Evolutionary conservation across 2,797 vertebrate species (phyloP), one percentile per base, ranked within the genome.

Genomic region (Phylloscopus collybita): DNA sequence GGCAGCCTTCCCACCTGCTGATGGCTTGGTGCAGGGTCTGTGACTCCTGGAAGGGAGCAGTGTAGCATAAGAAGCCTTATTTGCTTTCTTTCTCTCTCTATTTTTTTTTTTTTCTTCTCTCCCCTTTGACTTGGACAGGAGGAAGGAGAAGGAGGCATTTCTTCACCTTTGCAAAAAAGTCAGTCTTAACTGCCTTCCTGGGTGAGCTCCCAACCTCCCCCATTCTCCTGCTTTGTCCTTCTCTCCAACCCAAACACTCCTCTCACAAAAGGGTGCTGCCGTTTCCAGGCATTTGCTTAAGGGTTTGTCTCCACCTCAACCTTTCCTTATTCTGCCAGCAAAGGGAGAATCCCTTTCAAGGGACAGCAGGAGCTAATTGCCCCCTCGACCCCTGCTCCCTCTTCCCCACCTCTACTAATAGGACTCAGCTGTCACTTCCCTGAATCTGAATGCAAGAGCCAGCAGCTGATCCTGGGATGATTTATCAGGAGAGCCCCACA

Each of bases 371-470:
- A 93, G 51, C 57, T 72, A 70, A 81, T 81, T 13, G 2, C 65
- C 65, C 74, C 75, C 75, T 76, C 1, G 6, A 83, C 80, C 84
- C 44, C 66, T 72, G 59, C 54, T 94, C 69, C 64, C 27, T 0
- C 0, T 80, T 95, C 50, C 75, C 59, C 75, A 79, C 75, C 62
- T 87, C 72, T 71, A 1, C 86, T 92, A 92, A 85, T 51, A 86
- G 76, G 92, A 84, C 85, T 96, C 85, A 88, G 92, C 95, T 93
- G 95, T 92, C 59, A 72, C 79, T 93, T 92, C 81, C 65, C 76
- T 86, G 72, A 53, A 75, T 80, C 73, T 80, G 74, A 96, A 84
- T 84, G 73, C 70, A 70, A 32, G 90, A 76, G 66, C 42, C 91
- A 91, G 82, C 82, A 90, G 80, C 76, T 73, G 85, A 96, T 88